Evolutionary conservation across 2,888 invertebrate species (phyloP), one percentile per base, ranked within the genome.

Genomic region (Lasioglossum marginatum): DNA sequence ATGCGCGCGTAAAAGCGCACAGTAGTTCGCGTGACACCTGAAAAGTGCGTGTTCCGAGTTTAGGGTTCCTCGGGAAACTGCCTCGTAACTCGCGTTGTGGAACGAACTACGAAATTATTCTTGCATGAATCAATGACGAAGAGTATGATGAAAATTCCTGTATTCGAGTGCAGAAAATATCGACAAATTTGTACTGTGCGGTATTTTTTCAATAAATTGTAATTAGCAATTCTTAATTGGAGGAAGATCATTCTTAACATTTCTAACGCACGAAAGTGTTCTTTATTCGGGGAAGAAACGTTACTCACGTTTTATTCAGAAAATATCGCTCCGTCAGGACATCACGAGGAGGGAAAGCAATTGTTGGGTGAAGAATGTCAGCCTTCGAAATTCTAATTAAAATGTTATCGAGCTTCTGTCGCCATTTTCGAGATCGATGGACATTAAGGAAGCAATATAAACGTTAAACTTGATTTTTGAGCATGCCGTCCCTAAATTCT

Each of bases 11-110:
- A 77, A 85, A 83, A 48, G 75, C 48, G 74, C 75, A 31, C 48
- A 63, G 37, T 52, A 78, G 75, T 82, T 75, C 48, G 79, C 68
- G 79, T 77, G 72, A 84, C 76, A 31, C 75, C 80, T 52, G n/a
- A 48, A 31, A 57, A 57, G 68, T 70, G 81, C 76, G 82, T 80
- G 86, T 76, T 79, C 66, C 52, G 71, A 81, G 60, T 27, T 27
- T 27, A 60, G 27, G 60, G 60, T 60, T 27, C 60, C 60, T 60
- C 5, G 14, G 60, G 6, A 60, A 31, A 27, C 60, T 6, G 60
- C 16, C 60, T 16, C 27, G 60, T 27, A 27, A 27, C 31, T 31
- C 27, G 60, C 31, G 27, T 60, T 60, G 27, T 60, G 27, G 27
- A 27, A 60, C 60, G 60, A 60, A 27, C 27, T 2, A 2, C 4